Evolutionary conservation across 2,113 vertebrate genomes (phyloP).

Genomic region (Psittacula cyanocephala): DNA sequence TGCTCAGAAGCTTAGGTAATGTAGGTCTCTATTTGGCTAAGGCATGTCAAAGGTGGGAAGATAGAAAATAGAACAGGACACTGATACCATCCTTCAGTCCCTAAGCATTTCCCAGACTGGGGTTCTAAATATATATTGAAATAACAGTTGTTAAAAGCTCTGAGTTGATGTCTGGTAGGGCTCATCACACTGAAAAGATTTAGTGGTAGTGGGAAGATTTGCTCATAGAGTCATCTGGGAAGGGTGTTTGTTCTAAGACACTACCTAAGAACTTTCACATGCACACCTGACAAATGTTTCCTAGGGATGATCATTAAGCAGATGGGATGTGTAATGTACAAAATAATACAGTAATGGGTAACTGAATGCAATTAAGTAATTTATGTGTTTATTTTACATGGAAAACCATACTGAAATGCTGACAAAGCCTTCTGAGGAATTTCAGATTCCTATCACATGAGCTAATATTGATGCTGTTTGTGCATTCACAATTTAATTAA

Average conservation of each 20-base stretch:
- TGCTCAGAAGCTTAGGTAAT: not conserved
- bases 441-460: not conserved
- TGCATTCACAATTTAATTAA: constrained; percentile 38
- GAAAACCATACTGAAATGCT: not conserved
- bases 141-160: not conserved
- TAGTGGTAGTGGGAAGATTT: not conserved
- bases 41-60: not conserved
- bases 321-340: not conserved
- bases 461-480: not conserved
- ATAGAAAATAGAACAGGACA: not conserved
- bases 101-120: not conserved
- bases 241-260: not conserved
- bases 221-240: not conserved
- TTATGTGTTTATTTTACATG: not conserved
- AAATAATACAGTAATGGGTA: not conserved
- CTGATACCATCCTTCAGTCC: not conserved
- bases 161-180: not conserved
- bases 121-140: not conserved
- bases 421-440: not conserved
- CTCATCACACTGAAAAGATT: not conserved
- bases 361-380: not conserved
- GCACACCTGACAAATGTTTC: not conserved
- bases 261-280: not conserved
- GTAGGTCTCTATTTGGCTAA: not conserved
- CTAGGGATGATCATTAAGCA: not conserved